phyloP scores from a whole-genome alignment of 2,113 vertebrate species.

The Aspidoscelis tigris region DNA sequence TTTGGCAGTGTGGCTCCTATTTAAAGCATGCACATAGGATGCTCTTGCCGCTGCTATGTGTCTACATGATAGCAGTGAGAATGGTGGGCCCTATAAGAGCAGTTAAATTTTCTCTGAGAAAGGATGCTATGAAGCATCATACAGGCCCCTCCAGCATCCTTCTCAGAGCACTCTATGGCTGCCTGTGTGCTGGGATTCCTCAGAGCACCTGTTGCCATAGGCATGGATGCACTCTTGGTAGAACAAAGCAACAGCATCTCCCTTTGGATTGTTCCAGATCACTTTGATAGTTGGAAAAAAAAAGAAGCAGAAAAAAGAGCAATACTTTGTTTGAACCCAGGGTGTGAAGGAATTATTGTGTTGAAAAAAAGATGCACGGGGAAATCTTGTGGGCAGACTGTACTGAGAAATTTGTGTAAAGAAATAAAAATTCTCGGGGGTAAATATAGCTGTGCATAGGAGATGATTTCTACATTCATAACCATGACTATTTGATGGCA shows the following conservation, averaged over 20 bases:
- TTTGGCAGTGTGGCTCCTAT: too few relatives aligned
- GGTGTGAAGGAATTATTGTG: background rate
- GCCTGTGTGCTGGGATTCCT: too few relatives aligned
- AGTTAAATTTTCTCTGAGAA: too few relatives aligned
- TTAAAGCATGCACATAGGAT: too few relatives aligned
- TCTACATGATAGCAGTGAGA: too few relatives aligned
- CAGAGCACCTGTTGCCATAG: too few relatives aligned
- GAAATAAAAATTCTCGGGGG: background rate
- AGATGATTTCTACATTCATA: background rate
- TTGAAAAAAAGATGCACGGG: background rate
- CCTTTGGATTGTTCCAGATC: conserved; percentile 48
- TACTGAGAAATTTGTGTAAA: background rate
- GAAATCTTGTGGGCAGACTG: conserved; percentile 8
- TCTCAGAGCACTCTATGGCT: too few relatives aligned
- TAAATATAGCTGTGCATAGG: background rate
- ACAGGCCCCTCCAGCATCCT: too few relatives aligned
- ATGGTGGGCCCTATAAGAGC: too few relatives aligned
- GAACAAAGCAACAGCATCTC: conserved; percentile 30
- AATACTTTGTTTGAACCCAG: background rate
- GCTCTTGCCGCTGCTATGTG: too few relatives aligned
- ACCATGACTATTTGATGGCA: background rate
- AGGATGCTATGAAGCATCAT: too few relatives aligned
- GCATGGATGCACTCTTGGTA: background rate
- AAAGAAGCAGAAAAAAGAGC: background rate
- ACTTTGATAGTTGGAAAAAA: conserved; percentile 16